These are phyloP conservation scores for Sanderia malayensis DNA, from an alignment of 30 jellyfish, hydroid and myxozoan species.

Conservation along the genomic window DNA sequence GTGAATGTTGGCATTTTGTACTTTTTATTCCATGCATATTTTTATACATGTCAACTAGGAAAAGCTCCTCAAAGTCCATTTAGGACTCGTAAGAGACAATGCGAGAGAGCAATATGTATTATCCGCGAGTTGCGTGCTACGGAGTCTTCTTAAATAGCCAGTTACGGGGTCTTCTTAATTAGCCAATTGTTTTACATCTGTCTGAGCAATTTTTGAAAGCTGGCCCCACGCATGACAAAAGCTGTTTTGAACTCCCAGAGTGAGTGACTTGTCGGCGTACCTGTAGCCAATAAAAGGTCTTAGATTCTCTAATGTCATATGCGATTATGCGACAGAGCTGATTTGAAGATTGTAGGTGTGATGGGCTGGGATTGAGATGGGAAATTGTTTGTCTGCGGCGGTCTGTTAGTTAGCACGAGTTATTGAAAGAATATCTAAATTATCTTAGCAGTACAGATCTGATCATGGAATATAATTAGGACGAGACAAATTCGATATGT, in stretches of 20 bases:
- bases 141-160: too few species aligned
- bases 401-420: background rate
- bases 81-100: too few species aligned
- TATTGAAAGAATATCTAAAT: background rate
- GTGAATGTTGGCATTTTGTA: background rate
- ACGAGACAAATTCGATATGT: constrained; percentile 8
- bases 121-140: too few species aligned
- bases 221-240: background rate
- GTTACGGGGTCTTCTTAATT: background rate
- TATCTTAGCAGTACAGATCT: constrained; percentile 8
- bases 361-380: constrained; percentile 3
- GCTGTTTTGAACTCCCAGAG: background rate
- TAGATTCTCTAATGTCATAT: background rate
- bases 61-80: too few species aligned
- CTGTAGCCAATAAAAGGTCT: constrained; percentile 2
- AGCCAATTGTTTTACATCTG: background rate
- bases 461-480: too few species aligned
- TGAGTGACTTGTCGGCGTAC: constrained; percentile 9
- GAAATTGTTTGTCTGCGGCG: constrained; percentile 11
- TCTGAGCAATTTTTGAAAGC: background rate
- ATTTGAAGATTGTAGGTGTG: constrained; percentile 5
- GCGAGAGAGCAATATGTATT: too few species aligned
- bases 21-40: background rate
- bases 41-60: too few species aligned
- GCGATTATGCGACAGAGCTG: constrained; percentile 5